phyloP scores from a whole-genome alignment of 2,888 invertebrate genomes.

The Campoplex capitator region DNA sequence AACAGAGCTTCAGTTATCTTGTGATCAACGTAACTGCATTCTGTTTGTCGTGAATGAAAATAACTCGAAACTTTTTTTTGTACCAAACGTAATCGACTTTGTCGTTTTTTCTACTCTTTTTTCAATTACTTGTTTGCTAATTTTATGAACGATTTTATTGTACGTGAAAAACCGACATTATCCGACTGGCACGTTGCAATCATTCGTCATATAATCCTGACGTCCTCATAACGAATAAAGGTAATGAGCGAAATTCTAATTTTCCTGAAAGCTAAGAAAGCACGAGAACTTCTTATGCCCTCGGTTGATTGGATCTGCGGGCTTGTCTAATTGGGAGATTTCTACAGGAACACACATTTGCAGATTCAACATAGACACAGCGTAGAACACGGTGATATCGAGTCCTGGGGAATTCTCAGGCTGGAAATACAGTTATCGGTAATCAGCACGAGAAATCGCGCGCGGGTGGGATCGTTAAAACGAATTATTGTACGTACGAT shows the following conservation, averaged over 20 bases:
- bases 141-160: not conserved
- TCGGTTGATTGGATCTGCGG: constrained; percentile 54
- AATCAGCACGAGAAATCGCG: constrained; percentile 66
- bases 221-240: not conserved
- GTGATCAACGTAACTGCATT: no score
- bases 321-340: constrained; percentile 48
- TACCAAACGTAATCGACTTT: not conserved
- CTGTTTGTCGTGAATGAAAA: no score
- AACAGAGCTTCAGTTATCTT: no score
- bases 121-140: not conserved
- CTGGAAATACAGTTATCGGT: constrained; percentile 63
- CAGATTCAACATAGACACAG: not conserved
- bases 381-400: constrained; percentile 23
- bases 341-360: not conserved
- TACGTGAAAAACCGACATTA: not conserved
- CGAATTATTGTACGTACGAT: constrained; percentile 48
- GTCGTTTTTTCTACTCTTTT: not conserved
- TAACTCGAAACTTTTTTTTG: no score
- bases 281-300: constrained; percentile 19
- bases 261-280: constrained; percentile 11
- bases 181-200: not conserved
- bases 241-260: constrained; percentile 31
- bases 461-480: constrained; percentile 57
- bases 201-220: not conserved
- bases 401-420: constrained; percentile 51